phyloP scores from a whole-genome alignment of 2,888 invertebrate genomes.

The Lasioglossum vierecki region DNA sequence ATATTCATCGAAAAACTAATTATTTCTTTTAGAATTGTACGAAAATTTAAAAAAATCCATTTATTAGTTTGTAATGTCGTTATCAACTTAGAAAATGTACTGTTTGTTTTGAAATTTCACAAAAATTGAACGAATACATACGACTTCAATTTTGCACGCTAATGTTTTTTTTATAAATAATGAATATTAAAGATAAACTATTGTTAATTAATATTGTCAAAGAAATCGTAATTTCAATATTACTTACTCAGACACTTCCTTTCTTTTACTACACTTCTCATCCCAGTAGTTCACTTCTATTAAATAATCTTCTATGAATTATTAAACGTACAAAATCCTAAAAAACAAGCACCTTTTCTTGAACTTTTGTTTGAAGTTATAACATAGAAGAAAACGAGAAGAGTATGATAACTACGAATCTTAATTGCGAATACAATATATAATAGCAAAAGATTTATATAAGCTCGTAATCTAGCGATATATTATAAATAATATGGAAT shows the following conservation, averaged over 20 bases:
- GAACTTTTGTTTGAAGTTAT: background rate
- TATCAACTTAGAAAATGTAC: background rate
- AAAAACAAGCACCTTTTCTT: background rate
- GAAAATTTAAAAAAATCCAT: background rate
- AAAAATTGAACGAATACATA: background rate
- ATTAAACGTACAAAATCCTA: background rate
- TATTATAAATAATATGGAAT: conserved; percentile 9
- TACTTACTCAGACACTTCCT: conserved; percentile 11
- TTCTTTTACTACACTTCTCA: conserved; percentile 1
- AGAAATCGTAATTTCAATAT: conserved; percentile 4
- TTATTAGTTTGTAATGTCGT: background rate
- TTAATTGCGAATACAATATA: conserved; percentile 6
- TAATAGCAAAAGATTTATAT: background rate
- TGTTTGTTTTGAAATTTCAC: background rate
- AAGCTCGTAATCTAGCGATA: background rate
- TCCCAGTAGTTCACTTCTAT: background rate
- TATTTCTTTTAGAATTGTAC: background rate
- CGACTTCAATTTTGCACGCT: background rate
- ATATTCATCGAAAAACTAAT: conserved; percentile 1
- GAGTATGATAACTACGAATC: background rate
- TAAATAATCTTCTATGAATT: conserved; percentile 10
- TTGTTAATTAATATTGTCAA: background rate
- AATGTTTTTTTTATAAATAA: background rate
- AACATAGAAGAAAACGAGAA: background rate
- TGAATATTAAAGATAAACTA: background rate